Evolutionary conservation across 2,888 invertebrate genomes (phyloP), one percentile per base, ranked within the genome.

Genomic region (Rhamnusium bicolor): DNA sequence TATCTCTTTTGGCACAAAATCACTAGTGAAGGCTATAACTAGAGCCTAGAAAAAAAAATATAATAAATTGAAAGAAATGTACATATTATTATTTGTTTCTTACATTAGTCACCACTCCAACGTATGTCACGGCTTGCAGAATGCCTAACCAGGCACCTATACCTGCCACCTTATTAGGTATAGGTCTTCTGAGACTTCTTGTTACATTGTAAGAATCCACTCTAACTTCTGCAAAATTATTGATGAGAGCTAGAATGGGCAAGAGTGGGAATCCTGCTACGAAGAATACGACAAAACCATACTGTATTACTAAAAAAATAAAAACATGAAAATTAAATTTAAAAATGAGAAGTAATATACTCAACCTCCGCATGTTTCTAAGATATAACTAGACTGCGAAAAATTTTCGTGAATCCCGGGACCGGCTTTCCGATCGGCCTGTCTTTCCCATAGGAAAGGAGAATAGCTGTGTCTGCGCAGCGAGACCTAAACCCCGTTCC

Each of bases 231-330:
- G 91, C 87, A 60, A 92, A 85, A 83, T 93, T 93, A 83, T 92
- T 92, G 40, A 93, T 70, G 24, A 93, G 86, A 0, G 92, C 92
- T 78, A 92, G 90, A 19, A 93, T 82, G 0, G 93, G 93, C n/a
- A 92, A 92, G 53, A 93, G 85, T 0, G 93, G 93, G 84, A 93
- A 92, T 0, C 91, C 92, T 16, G 91, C 91, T 18, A 92, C 91
- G 84, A 93, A 93, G 67, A 93, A 89, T 1, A 91, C 92, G 40
- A 92, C 90, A 83, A 92, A 92, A 1, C 93, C 93, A 85, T 91
- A 92, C 85, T 93, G 93, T 60, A 92, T 89, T 49, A 92, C 92
- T 93, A 58, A 69, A 82, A 78, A 61, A 27, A 49, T 68, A 62
- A 49, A 71, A 49, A 16, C n/a, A 46, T 10, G 8, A 6, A 21